Conservation (phyloP, 1,140 invertebrate species). For the Asbolus verrucosus region DNA sequence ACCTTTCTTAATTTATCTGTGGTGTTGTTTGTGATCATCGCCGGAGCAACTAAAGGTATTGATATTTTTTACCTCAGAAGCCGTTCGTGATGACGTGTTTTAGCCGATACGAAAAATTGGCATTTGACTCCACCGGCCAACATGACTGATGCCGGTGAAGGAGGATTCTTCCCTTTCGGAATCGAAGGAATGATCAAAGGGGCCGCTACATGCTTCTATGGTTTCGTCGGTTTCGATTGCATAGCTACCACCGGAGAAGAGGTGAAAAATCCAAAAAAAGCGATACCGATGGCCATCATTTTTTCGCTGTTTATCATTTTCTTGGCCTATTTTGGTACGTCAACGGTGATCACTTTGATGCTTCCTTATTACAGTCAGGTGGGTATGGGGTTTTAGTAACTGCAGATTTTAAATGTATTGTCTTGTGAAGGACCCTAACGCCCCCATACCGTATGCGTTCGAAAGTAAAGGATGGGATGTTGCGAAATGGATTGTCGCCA, state of each 20-base stretch:
- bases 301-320: slow-evolving; percentile 84
- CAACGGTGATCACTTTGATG: slow-evolving; percentile 92
- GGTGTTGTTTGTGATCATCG: slow-evolving; percentile 84
- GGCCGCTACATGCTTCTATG: slow-evolving; percentile 93
- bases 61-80: slow-evolving; percentile 16
- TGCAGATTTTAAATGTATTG: not conserved
- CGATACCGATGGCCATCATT: slow-evolving; percentile 89
- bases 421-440: slow-evolving; percentile 69
- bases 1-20: slow-evolving; percentile 87
- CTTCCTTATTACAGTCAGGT: slow-evolving; percentile 92
- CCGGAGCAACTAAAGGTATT: slow-evolving; percentile 80
- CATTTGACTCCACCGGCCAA: slow-evolving; percentile 68
- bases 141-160: slow-evolving; percentile 67
- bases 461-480: slow-evolving; percentile 75
- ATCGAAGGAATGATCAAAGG: slow-evolving; percentile 85
- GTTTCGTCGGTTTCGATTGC: slow-evolving; percentile 92
- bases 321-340: slow-evolving; percentile 87
- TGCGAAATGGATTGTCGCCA: slow-evolving; percentile 81
- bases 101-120: slow-evolving; percentile 78
- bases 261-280: slow-evolving; percentile 88
- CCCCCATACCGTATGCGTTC: slow-evolving; percentile 82
- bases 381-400: slow-evolving; percentile 29
- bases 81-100: slow-evolving; percentile 37
- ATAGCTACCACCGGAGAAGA: slow-evolving; percentile 89
- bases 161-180: slow-evolving; percentile 90